Evolutionary conservation across 2,797 vertebrate genomes (phyloP), one percentile per base, ranked within the genome.

Genomic region (Dendrocincla tyrannina): DNA sequence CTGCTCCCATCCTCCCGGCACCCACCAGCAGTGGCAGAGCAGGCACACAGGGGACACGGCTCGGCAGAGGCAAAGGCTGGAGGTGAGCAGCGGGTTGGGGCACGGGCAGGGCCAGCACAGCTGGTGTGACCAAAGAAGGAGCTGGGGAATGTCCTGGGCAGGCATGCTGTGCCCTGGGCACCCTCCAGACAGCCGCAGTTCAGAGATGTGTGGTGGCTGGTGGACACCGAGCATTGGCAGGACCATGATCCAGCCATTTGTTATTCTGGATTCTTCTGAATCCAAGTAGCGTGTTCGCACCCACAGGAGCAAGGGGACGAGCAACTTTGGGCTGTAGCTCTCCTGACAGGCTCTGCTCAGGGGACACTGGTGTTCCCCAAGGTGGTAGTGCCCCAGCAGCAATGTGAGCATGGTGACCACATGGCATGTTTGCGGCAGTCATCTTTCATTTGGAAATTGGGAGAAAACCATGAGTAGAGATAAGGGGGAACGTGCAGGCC

Each of bases 271-370:
- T 35, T 60, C 6, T 81, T 56, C 64, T 11, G 5, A 30, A 33
- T 4, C 46, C 25, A 2, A 0, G 6, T 2, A 49, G 47, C 0
- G 0, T 9, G 1, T 53, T 84, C 0, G 0, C 13, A 5, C 5
- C 7, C 10, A 3, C 0, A 0, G 0, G 0, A 44, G 33, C 0
- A 2, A 28, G 18, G 15, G 23, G 33, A 18, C 0, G 4, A 53
- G 69, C 39, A 46, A 22, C 20, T 13, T 4, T 41, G 47, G 62
- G 83, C 41, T 3, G 9, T 3, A 39, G 39, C 56, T 39, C 24
- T 62, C 17, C 18, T 7, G 27, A 56, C 60, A 55, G 58, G 66
- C 50, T 12, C 35, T n/a, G 52, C 55, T 13, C 0, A 0, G 59
- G 67, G 68, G 55, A 82, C 72, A 30, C 33, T 5, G 22, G 7